Evolutionary conservation across 2,888 invertebrate genomes (phyloP).

Genomic region (Drosophila mercatorum): DNA sequence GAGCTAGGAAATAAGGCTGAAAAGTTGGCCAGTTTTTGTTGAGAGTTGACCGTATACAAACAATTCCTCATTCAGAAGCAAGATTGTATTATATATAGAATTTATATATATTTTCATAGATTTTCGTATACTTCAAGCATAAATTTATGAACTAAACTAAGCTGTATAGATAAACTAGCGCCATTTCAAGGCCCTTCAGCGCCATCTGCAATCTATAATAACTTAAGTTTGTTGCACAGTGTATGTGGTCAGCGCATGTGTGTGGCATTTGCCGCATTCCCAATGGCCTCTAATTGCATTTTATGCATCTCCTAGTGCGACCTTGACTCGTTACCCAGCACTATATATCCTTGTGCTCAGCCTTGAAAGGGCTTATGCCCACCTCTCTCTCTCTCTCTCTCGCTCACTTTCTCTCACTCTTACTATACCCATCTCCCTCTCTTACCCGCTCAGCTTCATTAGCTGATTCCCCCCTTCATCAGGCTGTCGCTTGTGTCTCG

Average conservation of each 20-base stretch:
- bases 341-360: constrained; percentile 1
- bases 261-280: constrained; percentile 6
- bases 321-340: constrained; percentile 46
- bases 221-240: not conserved
- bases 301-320: constrained; percentile 7
- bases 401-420: not conserved
- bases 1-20: too few relatives aligned
- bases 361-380: not conserved
- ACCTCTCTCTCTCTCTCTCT: not conserved
- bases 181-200: too few relatives aligned
- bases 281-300: constrained; percentile 11
- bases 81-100: too few relatives aligned
- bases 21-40: not conserved
- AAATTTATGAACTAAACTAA: too few relatives aligned
- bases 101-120: too few relatives aligned
- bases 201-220: not conserved
- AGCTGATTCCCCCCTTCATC: constrained; percentile 8
- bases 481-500: constrained; percentile 24
- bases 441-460: not conserved
- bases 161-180: too few relatives aligned
- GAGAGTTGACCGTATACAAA: too few relatives aligned
- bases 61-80: too few relatives aligned
- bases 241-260: not conserved
- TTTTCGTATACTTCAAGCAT: too few relatives aligned
- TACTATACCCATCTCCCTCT: not conserved